Evolutionary conservation across 2,888 invertebrate genomes (phyloP), one percentile per base, ranked within the genome.

Genomic region (Cephus runcator): DNA sequence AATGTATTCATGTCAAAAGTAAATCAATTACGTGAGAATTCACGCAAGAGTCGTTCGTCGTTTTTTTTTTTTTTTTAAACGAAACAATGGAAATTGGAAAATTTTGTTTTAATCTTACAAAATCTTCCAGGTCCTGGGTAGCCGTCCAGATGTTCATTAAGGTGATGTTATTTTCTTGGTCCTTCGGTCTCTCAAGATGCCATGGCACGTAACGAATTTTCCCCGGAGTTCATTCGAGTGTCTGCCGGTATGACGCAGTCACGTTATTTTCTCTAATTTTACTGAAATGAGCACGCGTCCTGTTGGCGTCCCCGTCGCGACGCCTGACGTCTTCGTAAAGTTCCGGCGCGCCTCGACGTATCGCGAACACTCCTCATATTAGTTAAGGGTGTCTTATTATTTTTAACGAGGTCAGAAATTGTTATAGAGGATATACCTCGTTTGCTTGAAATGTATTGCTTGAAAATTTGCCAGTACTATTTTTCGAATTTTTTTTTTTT

Each of bases 221-320:
- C 33, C 69, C n/a, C 30, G 31, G 69, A 30, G 69, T 30, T 69
- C 33, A 69, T 69, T 30, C 69, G 31, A 69, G n/a, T 11, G 69
- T 69, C 33, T 30, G 4, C 6, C 69, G 31, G 69, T 33, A 73
- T 34, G 34, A 73, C 34, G 34, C 34, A n/a, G 9, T 34, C 34
- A n/a, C 73, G 73, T 73, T 34, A 73, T 35, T 73, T 35, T n/a
- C 34, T 35, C 34, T 73, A 73, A 73, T 73, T n/a, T 34, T 34
- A 35, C 31, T 34, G 35, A 23, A 11, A 69, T 30, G 69, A 23
- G 35, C 33, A n/a, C 34, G 11, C 73, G 34, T 34, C 73, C 35
- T 15, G n/a, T 6, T 40, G 40, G 12, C 40, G 15, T 15, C 40
- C 40, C 40, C 73, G 73, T 73, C 73, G 73, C 34, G 73, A 73